Base-by-base conservation (phyloP, 2,797 vertebrate species). In the Adrianichthys oophorus region DNA sequence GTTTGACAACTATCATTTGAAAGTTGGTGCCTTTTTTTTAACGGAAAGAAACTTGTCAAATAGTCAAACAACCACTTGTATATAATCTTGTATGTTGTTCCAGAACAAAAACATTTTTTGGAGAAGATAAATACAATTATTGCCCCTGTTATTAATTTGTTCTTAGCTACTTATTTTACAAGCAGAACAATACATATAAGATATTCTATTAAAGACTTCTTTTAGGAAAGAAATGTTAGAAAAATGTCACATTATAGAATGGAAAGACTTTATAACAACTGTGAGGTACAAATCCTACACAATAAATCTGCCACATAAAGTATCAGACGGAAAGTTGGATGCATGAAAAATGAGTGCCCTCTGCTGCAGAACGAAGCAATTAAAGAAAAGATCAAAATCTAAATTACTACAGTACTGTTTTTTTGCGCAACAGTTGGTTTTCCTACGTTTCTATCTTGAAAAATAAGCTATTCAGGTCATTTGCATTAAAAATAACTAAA, bases 351-450 rank as follows among this genome's bases (percentile, higher is more conserved):
- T 47, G 59, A 70, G 65, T 43, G 44, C 83, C 89, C 74, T 83
- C 90, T 90, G 64, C 62, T 81, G 90, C 61, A 14, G 7, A 1
- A 41, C 51, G 18, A 23, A 37, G 48, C 41, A 53, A 76, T 18
- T 59, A 40, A 23, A 56, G 41, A 2, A 43, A 19, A 57, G 51
- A 15, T 40, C 18, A 45, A 45, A 45, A 10, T 44, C n/a, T 43
- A 14, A 15, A 29, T 1, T 1, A 29, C 26, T 6, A 7, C 10
- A 37, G 29, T 32, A 0, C 7, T 32, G 2, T 10, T 37, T 10
- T 37, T 37, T 10, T 12, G 32, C 13, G 2, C 32, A 37, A 37
- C 10, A 37, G 32, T 37, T 12, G 10, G 10, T 37, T 37, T 37
- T 37, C 10, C 10, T 10, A 37, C 10, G 12, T 37, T 37, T 37